Evolutionary conservation across 2,888 invertebrate genomes (phyloP), one percentile per base, ranked within the genome.

Genomic region (Mantis religiosa): DNA sequence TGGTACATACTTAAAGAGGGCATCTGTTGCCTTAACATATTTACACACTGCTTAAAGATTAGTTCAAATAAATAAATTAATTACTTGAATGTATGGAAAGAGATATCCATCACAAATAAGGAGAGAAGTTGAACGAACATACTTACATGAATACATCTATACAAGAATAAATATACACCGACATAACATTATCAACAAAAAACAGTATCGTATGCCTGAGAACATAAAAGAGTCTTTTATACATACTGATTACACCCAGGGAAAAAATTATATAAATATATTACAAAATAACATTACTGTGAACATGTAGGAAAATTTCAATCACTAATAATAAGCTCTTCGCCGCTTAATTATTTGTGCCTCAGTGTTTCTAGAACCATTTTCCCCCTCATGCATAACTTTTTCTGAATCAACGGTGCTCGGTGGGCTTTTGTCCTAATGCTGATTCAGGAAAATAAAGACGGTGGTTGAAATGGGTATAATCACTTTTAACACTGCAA

Each of bases 1-100:
- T 84, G 88, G 89, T 89, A 89, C 89, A 89, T 89, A 89, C 89
- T 89, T 34, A 83, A 89, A 47, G 84, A 47, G 83, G 87, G 89
- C 87, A 87, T 89, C 30, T 84, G 20, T 34, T 47, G 87, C 87
- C 83, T 87, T 47, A 82, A 82, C 28, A 83, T 54, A 87, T 81
- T 81, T 54, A 15, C 15, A 54, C 54, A 54, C 2, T 54, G 54
- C 54, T 54, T 15, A 54, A 54, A 54, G 54, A 54, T 20, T 20
- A 71, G 20, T 6, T 20, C 20, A 71, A 71, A 71, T 71, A 71
- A 71, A 71, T 71, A 71, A 71, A 20, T 54, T 15, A 54, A 54
- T 71, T 71, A 6, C 54, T 71, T 71, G 54, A 20, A 71, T 71
- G 54, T 71, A 25, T 71, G 54, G 54, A 71, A 71, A 71, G 54